phyloP scores from a whole-genome alignment of 2,888 invertebrate species.

The Crioceris asparagi region DNA sequence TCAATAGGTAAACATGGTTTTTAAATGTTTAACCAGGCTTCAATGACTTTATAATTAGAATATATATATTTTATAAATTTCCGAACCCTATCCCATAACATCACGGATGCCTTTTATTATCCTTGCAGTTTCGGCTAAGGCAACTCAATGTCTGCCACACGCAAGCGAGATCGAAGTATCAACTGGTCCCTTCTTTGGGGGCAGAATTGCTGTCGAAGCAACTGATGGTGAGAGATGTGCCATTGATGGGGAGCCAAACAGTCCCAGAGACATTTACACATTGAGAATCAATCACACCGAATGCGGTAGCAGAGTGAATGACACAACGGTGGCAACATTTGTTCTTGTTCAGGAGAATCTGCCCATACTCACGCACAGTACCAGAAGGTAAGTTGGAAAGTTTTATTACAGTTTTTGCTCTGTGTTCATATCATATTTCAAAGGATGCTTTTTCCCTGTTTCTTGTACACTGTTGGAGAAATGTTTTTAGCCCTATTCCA shows the following conservation, averaged over 20 bases:
- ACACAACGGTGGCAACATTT: constrained; percentile 70
- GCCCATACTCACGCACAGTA: constrained; percentile 69
- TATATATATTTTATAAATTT: too few species aligned
- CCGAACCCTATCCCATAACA: too few species aligned
- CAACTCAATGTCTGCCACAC: constrained; percentile 68
- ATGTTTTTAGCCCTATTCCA: too few species aligned
- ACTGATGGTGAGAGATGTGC: constrained; percentile 62
- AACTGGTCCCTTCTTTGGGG: constrained; percentile 72
- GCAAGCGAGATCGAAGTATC: constrained; percentile 75
- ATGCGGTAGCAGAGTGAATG: constrained; percentile 55
- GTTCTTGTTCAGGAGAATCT: constrained; percentile 75
- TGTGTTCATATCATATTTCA: not conserved
- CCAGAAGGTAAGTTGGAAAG: constrained; percentile 20
- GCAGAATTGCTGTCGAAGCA: constrained; percentile 65
- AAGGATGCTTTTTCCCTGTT: too few species aligned
- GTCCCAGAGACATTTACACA: constrained; percentile 61
- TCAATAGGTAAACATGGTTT: too few species aligned
- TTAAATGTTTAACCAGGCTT: too few species aligned
- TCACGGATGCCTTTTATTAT: not conserved
- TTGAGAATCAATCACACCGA: constrained; percentile 62
- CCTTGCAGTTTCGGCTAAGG: constrained; percentile 64
- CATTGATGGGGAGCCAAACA: constrained; percentile 62
- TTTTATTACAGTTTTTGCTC: not conserved
- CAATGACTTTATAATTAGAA: too few species aligned
- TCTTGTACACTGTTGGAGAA: too few species aligned